Conservation (phyloP, 2,888 invertebrate genomes). For the Onchidella celtica region DNA sequence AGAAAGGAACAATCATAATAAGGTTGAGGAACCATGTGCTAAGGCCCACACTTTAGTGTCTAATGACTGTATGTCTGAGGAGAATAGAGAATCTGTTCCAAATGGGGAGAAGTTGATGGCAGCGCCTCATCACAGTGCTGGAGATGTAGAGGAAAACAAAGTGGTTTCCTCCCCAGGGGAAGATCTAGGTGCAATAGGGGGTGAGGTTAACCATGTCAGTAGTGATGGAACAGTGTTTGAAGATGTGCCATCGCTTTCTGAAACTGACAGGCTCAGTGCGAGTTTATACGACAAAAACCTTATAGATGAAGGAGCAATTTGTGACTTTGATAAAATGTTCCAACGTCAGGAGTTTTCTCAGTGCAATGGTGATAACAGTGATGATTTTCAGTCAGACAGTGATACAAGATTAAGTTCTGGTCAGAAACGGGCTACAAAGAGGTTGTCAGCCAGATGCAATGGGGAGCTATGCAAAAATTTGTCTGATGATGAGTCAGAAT, state of each 20-base stretch:
- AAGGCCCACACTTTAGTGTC: too few relatives aligned
- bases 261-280: slow-evolving; percentile 1
- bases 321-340: slow-evolving; percentile 56
- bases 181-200: slow-evolving; percentile 36
- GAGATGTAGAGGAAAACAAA: not conserved
- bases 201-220: not conserved
- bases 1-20: not conserved
- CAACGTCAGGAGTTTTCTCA: slow-evolving; percentile 41
- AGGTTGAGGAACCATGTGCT: too few relatives aligned
- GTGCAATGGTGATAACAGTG: slow-evolving; percentile 1
- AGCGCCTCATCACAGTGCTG: not conserved
- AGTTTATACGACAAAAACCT: slow-evolving; percentile 46
- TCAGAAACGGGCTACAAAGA: not conserved
- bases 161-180: not conserved
- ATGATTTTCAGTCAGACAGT: slow-evolving; percentile 13
- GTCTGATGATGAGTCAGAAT: slow-evolving; percentile 37
- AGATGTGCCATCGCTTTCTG: not conserved
- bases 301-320: slow-evolving; percentile 60
- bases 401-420: not conserved
- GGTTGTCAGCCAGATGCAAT: not conserved
- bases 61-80: not conserved
- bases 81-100: not conserved
- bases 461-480: not conserved
- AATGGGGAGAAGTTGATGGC: not conserved
- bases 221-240: not conserved